These are phyloP conservation scores for Leptoteleia sp. DNA, from an alignment of 1,140 invertebrate genomes.

Conservation along the genomic window DNA sequence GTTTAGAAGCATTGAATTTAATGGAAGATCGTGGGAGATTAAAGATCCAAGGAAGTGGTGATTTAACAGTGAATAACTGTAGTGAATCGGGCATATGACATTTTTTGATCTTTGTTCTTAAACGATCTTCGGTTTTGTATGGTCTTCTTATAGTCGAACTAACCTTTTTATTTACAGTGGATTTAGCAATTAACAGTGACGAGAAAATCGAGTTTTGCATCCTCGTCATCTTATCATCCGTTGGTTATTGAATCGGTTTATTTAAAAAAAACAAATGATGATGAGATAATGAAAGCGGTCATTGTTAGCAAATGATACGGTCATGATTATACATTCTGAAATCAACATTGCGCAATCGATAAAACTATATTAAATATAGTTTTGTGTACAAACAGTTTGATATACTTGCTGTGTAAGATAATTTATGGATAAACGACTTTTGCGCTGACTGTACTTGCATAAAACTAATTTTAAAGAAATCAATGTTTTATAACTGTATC, in stretches of 20 bases:
- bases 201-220: conserved; percentile 24
- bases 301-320: conserved; percentile 32
- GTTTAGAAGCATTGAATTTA: conserved; percentile 27
- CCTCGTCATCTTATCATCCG: conserved; percentile 29
- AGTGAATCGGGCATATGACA: conserved; percentile 28
- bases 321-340: not conserved
- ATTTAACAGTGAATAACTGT: conserved; percentile 44
- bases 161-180: conserved; percentile 51
- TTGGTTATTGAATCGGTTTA: conserved; percentile 5
- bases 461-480: no score
- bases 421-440: no score
- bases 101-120: conserved; percentile 56
- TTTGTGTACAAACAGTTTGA: not conserved
- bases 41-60: conserved; percentile 37
- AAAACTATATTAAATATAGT: conserved; percentile 9
- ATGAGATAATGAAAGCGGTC: conserved; percentile 8
- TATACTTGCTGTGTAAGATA: no score
- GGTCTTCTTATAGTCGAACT: conserved; percentile 54
- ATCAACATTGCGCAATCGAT: not conserved
- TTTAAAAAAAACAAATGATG: conserved; percentile 15
- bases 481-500: no score
- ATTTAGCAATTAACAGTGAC: conserved; percentile 55
- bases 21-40: conserved; percentile 28
- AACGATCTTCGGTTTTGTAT: conserved; percentile 47
- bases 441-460: no score